Conservation (phyloP, 2,888 invertebrate genomes). For the Minunthozetes semirufus region DNA sequence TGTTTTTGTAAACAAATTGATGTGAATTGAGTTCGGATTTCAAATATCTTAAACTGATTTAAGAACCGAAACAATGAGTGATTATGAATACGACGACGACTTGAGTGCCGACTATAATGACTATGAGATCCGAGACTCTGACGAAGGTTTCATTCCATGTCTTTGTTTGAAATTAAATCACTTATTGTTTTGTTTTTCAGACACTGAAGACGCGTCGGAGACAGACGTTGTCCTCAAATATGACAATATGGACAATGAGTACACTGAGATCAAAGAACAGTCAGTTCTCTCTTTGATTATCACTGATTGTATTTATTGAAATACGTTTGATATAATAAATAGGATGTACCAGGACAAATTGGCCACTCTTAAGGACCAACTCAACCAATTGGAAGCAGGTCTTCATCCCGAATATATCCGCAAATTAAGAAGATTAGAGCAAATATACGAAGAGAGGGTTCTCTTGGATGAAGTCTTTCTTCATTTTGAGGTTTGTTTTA, state of each 20-base stretch:
- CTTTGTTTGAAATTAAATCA: not conserved
- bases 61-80: constrained; percentile 37
- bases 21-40: no score
- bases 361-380: constrained; percentile 74
- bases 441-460: constrained; percentile 68
- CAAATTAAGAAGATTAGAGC: constrained; percentile 71
- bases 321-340: no score
- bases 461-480: constrained; percentile 49
- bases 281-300: constrained; percentile 54
- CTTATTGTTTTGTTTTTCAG: constrained; percentile 50
- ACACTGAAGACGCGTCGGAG: constrained; percentile 94
- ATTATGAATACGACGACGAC: constrained; percentile 40
- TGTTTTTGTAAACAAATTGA: not conserved
- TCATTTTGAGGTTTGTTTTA: constrained; percentile 55
- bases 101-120: constrained; percentile 37
- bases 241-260: constrained; percentile 62
- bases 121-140: constrained; percentile 39
- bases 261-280: constrained; percentile 80
- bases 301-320: no score
- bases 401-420: constrained; percentile 77
- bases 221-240: constrained; percentile 64
- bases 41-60: not conserved
- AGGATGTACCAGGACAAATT: constrained; percentile 70
- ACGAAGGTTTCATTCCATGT: constrained; percentile 39
- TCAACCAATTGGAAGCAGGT: constrained; percentile 78